A percentile compares a stretch with the other conserved stretches of the same genome.
Evolutionary conservation across 1,140 invertebrate species (phyloP).

Genomic region (Pachypeltis micranthus): DNA sequence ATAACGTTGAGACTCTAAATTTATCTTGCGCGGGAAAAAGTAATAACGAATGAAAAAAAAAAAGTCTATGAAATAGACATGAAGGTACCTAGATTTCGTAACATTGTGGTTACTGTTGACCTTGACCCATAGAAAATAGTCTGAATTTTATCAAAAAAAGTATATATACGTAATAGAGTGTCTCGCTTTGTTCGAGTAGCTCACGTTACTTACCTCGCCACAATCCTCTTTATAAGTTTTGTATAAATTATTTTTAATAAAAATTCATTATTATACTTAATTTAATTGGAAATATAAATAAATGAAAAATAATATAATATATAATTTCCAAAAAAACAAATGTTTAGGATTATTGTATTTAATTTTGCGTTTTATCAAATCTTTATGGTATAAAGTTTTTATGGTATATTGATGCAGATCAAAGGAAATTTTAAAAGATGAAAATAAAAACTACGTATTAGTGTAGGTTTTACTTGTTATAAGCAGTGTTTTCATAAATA

Average conservation of each 20-base stretch:
- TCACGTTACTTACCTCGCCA: constrained; percentile 18
- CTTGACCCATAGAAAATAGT: constrained; percentile 14
- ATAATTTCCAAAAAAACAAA: constrained; percentile 24
- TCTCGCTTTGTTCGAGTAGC: constrained; percentile 12
- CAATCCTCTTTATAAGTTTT: constrained; percentile 18
- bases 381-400: constrained; percentile 22
- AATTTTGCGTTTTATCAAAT: constrained; percentile 27
- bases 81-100: constrained; percentile 17
- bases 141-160: constrained; percentile 19
- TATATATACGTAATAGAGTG: constrained; percentile 14
- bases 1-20: constrained; percentile 19
- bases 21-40: constrained; percentile 14
- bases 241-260: constrained; percentile 19
- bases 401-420: constrained; percentile 20
- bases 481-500: constrained; percentile 22
- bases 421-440: constrained; percentile 17
- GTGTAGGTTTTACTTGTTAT: constrained; percentile 22
- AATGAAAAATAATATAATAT: constrained; percentile 22
- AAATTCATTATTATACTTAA: constrained; percentile 20
- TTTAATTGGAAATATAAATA: constrained; percentile 19
- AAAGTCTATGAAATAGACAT: constrained; percentile 26
- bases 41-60: not conserved
- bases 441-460: constrained; percentile 19
- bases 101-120: constrained; percentile 18
- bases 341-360: constrained; percentile 25